Base-by-base conservation (phyloP, 1,140 invertebrate species). In the Leptopilina boulardi region DNA sequence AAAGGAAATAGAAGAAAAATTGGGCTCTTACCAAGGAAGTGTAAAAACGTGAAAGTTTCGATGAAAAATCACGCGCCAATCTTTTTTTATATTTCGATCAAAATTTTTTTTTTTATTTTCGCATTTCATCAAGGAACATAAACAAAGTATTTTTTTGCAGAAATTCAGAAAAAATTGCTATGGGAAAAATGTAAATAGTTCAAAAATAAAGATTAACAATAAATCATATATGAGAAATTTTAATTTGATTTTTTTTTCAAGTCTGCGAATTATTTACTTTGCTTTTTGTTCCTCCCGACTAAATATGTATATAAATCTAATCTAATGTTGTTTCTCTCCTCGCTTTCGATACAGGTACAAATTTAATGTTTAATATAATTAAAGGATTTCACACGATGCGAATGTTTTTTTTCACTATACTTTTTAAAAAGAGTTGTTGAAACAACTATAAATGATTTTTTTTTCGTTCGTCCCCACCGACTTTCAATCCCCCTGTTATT, bases 31-130 rank as follows among this genome's bases (percentile, higher is more conserved):
- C 59, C 26, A 30, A 30, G 59, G 59, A 66, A 66, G 59, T 30
- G 15, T 66, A 30, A 34, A n/a, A 66, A 66, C 23, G 59, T 66
- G 23, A 66, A 66, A 66, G 59, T 66, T 30, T 30, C 23, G 59
- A 66, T 30, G 59, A 66, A 30, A n/a, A 66, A 66, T 66, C 26
- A 66, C 23, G 59, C 59, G 59, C 59, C 59, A 66, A 66, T 66
- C 59, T 26, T 4, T n/a, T n/a, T n/a, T 66, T 8, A n/a, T 23
- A 66, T 34, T 6, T 30, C 23, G 21, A 26, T 51, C 59, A 30
- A 66, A 34, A 34, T 66, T n/a, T n/a, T n/a, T n/a, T n/a, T n/a
- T n/a, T n/a, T n/a, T n/a, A n/a, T n/a, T n/a, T 66, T 34, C 23
- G 23, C 2, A 26, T 59, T 59, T 59, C 56, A 23, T 30, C 15